phyloP scores from a whole-genome alignment of 2,113 vertebrate species.

The Ochotona princeps region DNA sequence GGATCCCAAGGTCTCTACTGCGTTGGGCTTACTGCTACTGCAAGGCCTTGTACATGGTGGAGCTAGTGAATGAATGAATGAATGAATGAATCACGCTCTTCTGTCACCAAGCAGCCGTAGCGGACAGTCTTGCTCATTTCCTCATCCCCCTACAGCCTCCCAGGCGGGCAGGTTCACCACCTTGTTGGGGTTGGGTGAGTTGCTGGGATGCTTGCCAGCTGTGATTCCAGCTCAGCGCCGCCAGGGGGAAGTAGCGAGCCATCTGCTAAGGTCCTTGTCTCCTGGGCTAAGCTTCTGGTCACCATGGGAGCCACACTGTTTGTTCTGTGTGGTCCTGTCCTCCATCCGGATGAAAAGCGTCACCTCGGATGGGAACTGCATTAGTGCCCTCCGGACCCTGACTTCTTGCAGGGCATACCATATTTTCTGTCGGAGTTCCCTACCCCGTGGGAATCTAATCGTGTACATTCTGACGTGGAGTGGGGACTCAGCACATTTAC shows the following conservation, averaged over 20 bases:
- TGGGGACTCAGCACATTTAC: not conserved
- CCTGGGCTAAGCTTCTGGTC: not conserved
- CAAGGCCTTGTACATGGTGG: not conserved
- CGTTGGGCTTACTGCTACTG: not conserved
- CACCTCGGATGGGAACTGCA: not conserved
- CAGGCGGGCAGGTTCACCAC: too few species aligned
- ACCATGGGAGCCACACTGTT: not conserved
- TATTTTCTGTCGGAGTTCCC: not conserved
- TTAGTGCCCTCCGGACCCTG: not conserved
- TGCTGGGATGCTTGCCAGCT: too few species aligned
- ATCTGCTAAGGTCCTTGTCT: not conserved
- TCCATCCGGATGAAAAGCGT: not conserved
- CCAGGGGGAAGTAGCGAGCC: constrained; percentile 36
- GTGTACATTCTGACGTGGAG: not conserved
- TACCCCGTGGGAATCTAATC: not conserved
- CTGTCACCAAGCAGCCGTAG: rapidly evolving
- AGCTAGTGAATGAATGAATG: not conserved
- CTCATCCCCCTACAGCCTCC: not conserved
- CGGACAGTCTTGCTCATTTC: not conserved
- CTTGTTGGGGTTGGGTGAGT: too few species aligned
- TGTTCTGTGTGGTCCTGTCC: not conserved
- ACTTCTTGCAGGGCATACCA: not conserved
- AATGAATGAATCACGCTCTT: not conserved
- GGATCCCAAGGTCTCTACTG: too few species aligned
- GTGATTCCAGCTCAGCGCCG: not conserved